Conservation (phyloP, 2,888 invertebrate species). For the Candidula unifasciata region DNA sequence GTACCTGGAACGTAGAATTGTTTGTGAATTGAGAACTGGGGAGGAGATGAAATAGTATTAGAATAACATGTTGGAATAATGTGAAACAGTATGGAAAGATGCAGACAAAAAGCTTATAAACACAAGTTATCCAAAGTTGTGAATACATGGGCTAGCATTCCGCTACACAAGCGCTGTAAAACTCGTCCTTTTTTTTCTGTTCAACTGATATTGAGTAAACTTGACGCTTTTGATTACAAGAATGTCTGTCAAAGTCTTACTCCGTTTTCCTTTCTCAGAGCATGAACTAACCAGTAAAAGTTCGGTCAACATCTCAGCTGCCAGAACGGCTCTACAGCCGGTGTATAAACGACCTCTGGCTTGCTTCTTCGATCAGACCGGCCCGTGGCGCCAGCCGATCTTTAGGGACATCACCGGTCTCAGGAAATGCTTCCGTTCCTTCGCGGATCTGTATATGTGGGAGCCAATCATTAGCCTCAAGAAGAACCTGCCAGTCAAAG, state of each 20-base stretch:
- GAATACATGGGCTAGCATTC: too few species aligned
- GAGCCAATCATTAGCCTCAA: neutral
- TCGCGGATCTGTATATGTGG: neutral
- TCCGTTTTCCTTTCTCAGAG: neutral
- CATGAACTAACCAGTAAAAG: constrained; percentile 12
- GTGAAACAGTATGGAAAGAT: too few species aligned
- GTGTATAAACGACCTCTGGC: neutral
- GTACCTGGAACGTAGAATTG: too few species aligned
- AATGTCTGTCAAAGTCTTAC: neutral
- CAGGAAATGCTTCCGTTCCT: neutral
- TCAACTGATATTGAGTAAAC: too few species aligned
- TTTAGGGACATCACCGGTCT: neutral
- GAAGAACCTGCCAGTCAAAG: neutral
- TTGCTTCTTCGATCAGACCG: neutral
- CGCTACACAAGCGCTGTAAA: too few species aligned
- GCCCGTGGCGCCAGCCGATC: neutral
- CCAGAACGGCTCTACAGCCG: neutral
- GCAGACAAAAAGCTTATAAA: too few species aligned
- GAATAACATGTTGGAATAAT: too few species aligned
- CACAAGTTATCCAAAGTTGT: too few species aligned
- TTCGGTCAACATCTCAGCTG: neutral
- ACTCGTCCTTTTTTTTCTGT: too few species aligned
- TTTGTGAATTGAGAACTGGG: too few species aligned
- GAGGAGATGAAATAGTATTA: too few species aligned
- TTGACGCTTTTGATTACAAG: too few species aligned